Evolutionary conservation across 2,888 invertebrate genomes (phyloP), one percentile per base, ranked within the genome.

Genomic region (Marasmarcha lunaedactyla): DNA sequence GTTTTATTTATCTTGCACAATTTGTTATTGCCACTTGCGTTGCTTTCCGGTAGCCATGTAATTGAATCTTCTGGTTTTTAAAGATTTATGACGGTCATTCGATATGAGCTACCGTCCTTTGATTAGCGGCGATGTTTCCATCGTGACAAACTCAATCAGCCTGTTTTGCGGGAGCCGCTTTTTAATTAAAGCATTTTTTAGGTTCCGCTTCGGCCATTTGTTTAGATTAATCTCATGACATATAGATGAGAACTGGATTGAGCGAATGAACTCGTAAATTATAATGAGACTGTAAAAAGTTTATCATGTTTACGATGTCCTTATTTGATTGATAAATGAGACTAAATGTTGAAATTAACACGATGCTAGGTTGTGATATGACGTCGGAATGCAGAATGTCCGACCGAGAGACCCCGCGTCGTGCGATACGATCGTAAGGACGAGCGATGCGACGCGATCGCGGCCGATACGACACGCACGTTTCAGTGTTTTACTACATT

Each of bases 41-140:
- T 59, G 70, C 65, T 63, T 71, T 77, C 71, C 78, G 73, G 81
- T 78, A 81, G 81, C 73, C 53, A 60, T 71, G 69, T 83, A 76
- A 81, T 79, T 79, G 77, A 79, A 79, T 79, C 79, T 74, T 76
- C 71, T 76, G 76, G 78, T 76, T 78, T 77, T 68, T 40, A 57
- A 59, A 72, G 74, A 78, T 79, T 78, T 71, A 81, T 71, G 46
- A 54, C 47, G 42, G 47, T 53, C 66, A 62, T 73, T 68, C 61
- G 59, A 65, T 67, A 30, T 64, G 67, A 71, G 73, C 76, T 74
- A 76, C 76, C 65, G 76, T 70, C 70, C 62, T 60, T 62, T 71
- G 72, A 74, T 79, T 73, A 76, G 74, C 64, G 55, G 58, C 53
- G 49, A 44, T 42, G 50, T 51, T 51, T 52, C 42, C 25, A 44